Evolutionary conservation across 1,140 invertebrate species (phyloP), one percentile per base, ranked within the genome.

Genomic region (Bilobella aurantiaca): DNA sequence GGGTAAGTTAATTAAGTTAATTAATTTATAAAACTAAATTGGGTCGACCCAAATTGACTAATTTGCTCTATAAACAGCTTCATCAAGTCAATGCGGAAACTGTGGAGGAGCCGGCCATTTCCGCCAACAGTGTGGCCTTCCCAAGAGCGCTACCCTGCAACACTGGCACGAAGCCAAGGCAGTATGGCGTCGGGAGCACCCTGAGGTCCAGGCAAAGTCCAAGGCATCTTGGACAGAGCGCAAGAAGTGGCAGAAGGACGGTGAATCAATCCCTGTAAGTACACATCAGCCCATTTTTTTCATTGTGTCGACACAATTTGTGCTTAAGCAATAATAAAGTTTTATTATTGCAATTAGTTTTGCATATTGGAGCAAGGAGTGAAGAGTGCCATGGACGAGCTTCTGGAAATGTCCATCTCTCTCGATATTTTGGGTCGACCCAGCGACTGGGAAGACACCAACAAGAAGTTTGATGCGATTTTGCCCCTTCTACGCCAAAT

Each of bases 381-480:
- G 12, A 56, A 25, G 12, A 8, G 25, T 5, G 5, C 21, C 14
- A 56, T 56, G 12, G 49, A 56, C 21, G 14, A 56, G 23, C 49
- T 56, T 5, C 3, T n/a, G 14, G 49, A 56, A 56, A 56, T 56
- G 49, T n/a, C 49, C 25, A 25, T 5, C 14, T 8, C 49, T 14
- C 49, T 58, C 2, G 29, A 58, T 21, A 30, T 58, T 8, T 58
- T 58, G 57, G 57, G 57, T 58, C 57, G 57, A 29, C 57, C 57
- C 57, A 58, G 30, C 27, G 23, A 58, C 2, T 58, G 21, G 28
- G 57, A 58, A 28, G 12, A 29, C 23, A 8, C 8, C 25, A 58
- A 29, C 23, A 29, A 58, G 23, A 23, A 30, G 23, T 21, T 58
- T 12, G 28, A 58, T 29, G 30, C 3, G 12, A 3, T 58, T 5